Base-by-base conservation (phyloP, 2,797 vertebrate species). In the Alca torda region DNA sequence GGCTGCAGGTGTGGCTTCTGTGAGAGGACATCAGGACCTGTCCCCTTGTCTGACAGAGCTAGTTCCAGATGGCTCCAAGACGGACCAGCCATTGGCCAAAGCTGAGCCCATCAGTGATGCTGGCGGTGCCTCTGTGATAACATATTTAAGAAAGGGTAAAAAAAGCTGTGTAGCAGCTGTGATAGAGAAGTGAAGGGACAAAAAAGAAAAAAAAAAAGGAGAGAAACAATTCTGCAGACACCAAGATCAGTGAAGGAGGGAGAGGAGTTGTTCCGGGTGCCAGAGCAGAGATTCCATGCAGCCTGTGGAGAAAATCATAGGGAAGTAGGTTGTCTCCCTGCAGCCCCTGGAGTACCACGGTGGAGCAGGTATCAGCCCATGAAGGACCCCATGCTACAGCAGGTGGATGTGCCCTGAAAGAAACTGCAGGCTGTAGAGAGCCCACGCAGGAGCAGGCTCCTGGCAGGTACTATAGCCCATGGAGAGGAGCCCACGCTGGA, bases 361-460 rank as follows among this genome's bases (percentile, higher is more conserved):
- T 21, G 43, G 19, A 39, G 65, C 56, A 87, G 60, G 10, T 39
- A 7, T 30, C 50, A 83, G 80, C 8, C n/a, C 1, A 1, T 11
- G 30, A 26, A 87, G 30, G 10, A 79, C 30, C 35, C 26, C 19
- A 3, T 1, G 5, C 3, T 8, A 4, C 9, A 56, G 45, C 33
- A 24, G 25, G 3, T 30, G 25, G 4, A 11, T 0, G 1, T 60
- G 30, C 46, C 63, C 31, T 65, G 65, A 20, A 60, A 37, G 39
- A 80, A 18, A 2, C 54, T 86, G 80, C 41, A 72, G 41, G 39
- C 70, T 16, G 5, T 3, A 30, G 54, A 41, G 7, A 54, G 26
- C 30, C 23, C 23, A 3, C 8, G 14, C 25, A 28, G 65, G 21
- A 56, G n/a, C 41, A 81, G 53, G 26, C 26, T 72, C 25, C 46